Percentiles rank a stretch among this genome's conserved stretches.
Evolutionary conservation across 2,888 invertebrate species (phyloP).

Genomic region (Sisyra terminalis): DNA sequence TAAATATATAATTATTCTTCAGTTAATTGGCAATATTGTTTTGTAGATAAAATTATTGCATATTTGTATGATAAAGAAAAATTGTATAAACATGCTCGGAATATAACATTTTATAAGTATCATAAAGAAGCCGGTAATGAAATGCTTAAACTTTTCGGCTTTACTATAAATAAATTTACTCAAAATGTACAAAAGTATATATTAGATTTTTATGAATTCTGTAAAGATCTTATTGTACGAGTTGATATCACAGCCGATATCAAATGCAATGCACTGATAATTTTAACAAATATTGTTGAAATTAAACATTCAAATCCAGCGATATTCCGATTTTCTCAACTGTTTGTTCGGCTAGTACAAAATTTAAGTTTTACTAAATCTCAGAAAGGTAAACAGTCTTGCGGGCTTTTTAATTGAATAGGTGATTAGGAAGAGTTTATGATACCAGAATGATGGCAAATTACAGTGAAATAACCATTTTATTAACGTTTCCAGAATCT

Average conservation of each 20-base stretch:
- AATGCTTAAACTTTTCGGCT: background rate
- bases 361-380: too few relatives aligned
- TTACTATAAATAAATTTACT: constrained; percentile 3
- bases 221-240: background rate
- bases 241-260: background rate
- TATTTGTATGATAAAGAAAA: background rate
- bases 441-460: too few relatives aligned
- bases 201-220: background rate
- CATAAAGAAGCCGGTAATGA: background rate
- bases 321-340: too few relatives aligned
- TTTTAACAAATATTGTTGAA: constrained; percentile 4
- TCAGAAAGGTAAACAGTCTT: too few relatives aligned
- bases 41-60: constrained; percentile 2
- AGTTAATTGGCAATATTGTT: background rate
- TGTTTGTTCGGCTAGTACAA: too few relatives aligned
- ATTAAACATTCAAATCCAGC: constrained; percentile 4
- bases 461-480: too few relatives aligned
- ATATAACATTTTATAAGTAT: too few relatives aligned
- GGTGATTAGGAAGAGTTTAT: too few relatives aligned
- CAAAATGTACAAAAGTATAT: constrained; percentile 1
- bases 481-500: too few relatives aligned
- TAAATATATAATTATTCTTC: background rate
- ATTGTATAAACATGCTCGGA: background rate
- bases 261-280: constrained; percentile 1
- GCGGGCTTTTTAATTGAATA: too few relatives aligned